Evolutionary conservation across 2,888 invertebrate genomes (phyloP), one percentile per base, ranked within the genome.

Genomic region (Limenitis camilla): DNA sequence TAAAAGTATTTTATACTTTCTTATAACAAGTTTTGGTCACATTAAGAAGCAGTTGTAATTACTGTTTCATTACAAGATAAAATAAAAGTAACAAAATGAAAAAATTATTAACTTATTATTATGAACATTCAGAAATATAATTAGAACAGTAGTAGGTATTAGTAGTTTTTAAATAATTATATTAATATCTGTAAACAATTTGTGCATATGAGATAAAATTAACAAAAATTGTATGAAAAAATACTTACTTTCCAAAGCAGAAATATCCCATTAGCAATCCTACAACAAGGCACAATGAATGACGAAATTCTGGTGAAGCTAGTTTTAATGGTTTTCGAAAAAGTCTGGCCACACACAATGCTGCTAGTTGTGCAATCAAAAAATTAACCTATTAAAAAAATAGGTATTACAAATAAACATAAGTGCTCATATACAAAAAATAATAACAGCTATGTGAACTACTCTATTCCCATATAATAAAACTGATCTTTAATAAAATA

Each of bases 231-330:
- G n/a, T 33, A 33, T 33, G 7, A 28, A 36, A 11, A 29, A 32
- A 35, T 11, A 88, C 91, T 91, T 90, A 93, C 92, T 89, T 91
- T 82, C 96, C 96, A 81, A 95, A 96, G 84, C 95, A 95, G 88
- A 96, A 95, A 86, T 94, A 95, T 65, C 94, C 94, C 78, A 96
- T 92, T 67, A 90, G 80, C 71, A 96, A 89, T 66, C 96, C 96
- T 72, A 94, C 86, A 60, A 92, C 78, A 65, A 95, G 90, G 68
- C 94, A 94, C 73, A 93, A 93, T 67, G 90, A 90, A 88, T 96
- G 95, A 65, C 96, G 91, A 53, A 92, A 89, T 62, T 90, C 91
- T 64, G 93, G 88, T 66, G 90, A 91, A 67, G 90, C 90, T 62
- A 92, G 93, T 82, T 91, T 93, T 64, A 96, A 88, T 68, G 91